Evolutionary conservation across 1,140 invertebrate genomes (phyloP).

Genomic region (Camponotus vicinus): DNA sequence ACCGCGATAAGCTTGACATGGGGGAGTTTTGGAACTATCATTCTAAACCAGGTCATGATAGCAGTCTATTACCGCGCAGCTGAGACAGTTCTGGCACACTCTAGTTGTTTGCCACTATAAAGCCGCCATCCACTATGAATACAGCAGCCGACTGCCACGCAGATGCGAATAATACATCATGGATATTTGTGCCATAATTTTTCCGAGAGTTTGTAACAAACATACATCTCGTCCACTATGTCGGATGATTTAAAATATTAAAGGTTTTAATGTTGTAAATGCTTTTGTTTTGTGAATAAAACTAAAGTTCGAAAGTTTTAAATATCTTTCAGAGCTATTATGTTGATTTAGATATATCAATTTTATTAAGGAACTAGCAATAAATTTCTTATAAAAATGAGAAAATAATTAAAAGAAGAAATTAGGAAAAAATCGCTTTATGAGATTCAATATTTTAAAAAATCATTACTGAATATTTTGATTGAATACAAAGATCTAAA

Average conservation of each 20-base stretch:
- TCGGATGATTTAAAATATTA: slow-evolving; percentile 56
- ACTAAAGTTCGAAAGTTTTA: slow-evolving; percentile 1
- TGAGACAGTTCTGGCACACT: slow-evolving; percentile 58
- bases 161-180: slow-evolving; percentile 60
- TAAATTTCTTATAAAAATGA: background rate
- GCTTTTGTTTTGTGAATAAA: slow-evolving; percentile 31
- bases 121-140: slow-evolving; percentile 59
- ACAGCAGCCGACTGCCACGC: slow-evolving; percentile 57
- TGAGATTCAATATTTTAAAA: background rate
- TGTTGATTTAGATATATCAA: background rate
- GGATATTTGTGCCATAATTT: slow-evolving; percentile 62
- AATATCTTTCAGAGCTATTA: background rate
- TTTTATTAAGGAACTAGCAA: background rate
- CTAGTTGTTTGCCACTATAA: slow-evolving; percentile 57
- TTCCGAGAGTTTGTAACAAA: slow-evolving; percentile 58
- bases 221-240: slow-evolving; percentile 33
- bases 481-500: background rate
- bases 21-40: slow-evolving; percentile 58
- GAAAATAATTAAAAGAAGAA: background rate
- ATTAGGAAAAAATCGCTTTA: background rate
- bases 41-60: slow-evolving; percentile 63
- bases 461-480: background rate
- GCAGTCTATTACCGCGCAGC: slow-evolving; percentile 59
- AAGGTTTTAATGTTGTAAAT: slow-evolving; percentile 58
- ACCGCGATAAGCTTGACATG: slow-evolving; percentile 59